phyloP scores from a whole-genome alignment of 2,888 invertebrate genomes.

The Tubulanus polymorphus region DNA sequence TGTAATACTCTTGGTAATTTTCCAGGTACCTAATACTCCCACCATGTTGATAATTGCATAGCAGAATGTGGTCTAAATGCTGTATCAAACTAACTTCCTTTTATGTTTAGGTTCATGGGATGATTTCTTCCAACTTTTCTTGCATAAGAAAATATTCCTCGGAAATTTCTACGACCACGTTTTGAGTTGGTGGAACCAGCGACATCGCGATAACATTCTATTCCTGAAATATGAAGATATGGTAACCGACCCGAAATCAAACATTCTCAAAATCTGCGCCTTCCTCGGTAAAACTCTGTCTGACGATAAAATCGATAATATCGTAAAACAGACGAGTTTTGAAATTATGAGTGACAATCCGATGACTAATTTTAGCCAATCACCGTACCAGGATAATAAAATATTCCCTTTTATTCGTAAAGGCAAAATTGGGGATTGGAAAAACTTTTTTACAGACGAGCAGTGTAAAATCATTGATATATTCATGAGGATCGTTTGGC shows the following conservation, averaged over 20 bases:
- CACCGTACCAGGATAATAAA: not conserved
- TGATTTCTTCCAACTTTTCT: not conserved
- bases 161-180: slow-evolving; percentile 13
- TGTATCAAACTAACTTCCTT: no score
- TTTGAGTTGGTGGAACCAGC: slow-evolving; percentile 12
- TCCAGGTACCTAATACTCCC: no score
- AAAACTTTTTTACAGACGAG: slow-evolving; percentile 70
- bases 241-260: not conserved
- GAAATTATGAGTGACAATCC: slow-evolving; percentile 13
- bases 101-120: slow-evolving; percentile 2
- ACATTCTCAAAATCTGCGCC: slow-evolving; percentile 59
- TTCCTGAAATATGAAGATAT: slow-evolving; percentile 14
- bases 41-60: no score
- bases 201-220: slow-evolving; percentile 5
- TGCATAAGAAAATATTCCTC: not conserved
- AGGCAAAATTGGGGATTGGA: slow-evolving; percentile 76
- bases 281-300: slow-evolving; percentile 59
- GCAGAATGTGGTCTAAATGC: no score
- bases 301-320: not conserved
- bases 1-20: not conserved
- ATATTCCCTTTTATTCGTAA: slow-evolving; percentile 11
- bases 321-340: slow-evolving; percentile 6
- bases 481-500: no score
- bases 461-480: slow-evolving; percentile 41
- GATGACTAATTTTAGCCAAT: slow-evolving; percentile 3